These are phyloP conservation scores for Rhea pennata DNA, from an alignment of 2,113 vertebrate genomes.

Conservation along the genomic window DNA sequence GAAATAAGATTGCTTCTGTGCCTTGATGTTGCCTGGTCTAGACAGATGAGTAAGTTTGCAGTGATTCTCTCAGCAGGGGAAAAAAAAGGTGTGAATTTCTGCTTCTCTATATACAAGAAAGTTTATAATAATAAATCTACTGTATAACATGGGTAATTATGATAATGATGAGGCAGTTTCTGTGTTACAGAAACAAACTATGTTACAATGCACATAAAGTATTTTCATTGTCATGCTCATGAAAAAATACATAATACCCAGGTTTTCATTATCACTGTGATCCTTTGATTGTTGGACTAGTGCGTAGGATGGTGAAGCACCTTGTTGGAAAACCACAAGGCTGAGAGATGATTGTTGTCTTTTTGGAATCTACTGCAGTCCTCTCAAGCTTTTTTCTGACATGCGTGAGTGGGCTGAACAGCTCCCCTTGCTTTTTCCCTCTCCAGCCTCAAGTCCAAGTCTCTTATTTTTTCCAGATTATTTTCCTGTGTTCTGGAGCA, in stretches of 20 bases:
- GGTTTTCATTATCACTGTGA: background rate
- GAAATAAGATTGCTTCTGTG: background rate
- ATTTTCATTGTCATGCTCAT: background rate
- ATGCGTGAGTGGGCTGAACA: accelerated
- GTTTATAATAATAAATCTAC: background rate
- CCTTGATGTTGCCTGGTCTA: background rate
- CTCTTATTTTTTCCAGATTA: background rate
- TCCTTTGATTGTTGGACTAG: background rate
- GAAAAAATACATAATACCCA: background rate
- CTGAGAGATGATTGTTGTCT: background rate
- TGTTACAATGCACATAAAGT: background rate
- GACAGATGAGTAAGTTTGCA: background rate
- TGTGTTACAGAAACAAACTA: background rate
- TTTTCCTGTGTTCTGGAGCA: background rate
- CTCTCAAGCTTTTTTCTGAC: background rate
- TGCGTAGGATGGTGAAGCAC: background rate
- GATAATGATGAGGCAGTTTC: background rate
- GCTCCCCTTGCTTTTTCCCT: background rate
- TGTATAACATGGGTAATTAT: background rate
- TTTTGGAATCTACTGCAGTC: background rate
- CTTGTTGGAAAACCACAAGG: background rate
- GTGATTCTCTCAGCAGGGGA: background rate
- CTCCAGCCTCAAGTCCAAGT: background rate
- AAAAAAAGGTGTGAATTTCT: background rate
- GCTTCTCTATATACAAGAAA: background rate